phyloP scores from a whole-genome alignment of 53 echinoderm and acorn worm genomes.

The Zoroaster sp. region DNA sequence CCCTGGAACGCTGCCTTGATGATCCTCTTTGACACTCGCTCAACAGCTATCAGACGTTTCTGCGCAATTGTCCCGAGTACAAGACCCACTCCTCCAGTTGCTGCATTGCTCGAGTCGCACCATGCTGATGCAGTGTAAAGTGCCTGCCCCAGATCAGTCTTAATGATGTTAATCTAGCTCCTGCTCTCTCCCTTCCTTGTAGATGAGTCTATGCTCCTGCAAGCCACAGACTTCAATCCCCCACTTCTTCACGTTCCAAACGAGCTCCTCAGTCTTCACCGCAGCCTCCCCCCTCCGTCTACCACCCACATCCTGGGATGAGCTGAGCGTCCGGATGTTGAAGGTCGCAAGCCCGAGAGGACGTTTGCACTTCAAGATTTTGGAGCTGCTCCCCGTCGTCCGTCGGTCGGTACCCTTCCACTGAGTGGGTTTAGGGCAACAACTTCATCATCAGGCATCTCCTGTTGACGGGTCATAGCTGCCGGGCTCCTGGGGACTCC shows the following conservation, averaged over 20 bases:
- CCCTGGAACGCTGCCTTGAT: too few relatives aligned
- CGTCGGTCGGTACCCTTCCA: background rate
- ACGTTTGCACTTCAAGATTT: background rate
- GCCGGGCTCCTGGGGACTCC: background rate
- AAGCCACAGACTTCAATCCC: background rate
- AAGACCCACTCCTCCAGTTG: conserved; percentile 1
- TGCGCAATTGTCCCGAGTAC: conserved; percentile 10
- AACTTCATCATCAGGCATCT: too few relatives aligned
- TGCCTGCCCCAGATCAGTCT: conserved; percentile 2
- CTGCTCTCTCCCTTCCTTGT: conserved; percentile 2
- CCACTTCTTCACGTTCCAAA: background rate
- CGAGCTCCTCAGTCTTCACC: background rate
- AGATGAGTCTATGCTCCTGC: background rate
- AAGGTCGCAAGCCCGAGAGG: background rate
- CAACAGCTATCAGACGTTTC: background rate
- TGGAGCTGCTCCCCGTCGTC: background rate
- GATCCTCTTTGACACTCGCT: background rate
- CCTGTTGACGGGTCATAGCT: too few relatives aligned
- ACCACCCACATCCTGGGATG: conserved; percentile 2
- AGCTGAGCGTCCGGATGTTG: background rate
- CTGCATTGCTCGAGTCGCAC: conserved; percentile 11
- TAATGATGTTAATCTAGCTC: conserved; percentile 8
- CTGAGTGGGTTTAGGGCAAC: background rate
- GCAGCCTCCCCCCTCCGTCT: background rate
- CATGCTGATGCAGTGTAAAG: conserved; percentile 11